These are phyloP conservation scores for Podarcis siculus DNA, from an alignment of 2,797 vertebrate species.

Conservation along the genomic window DNA sequence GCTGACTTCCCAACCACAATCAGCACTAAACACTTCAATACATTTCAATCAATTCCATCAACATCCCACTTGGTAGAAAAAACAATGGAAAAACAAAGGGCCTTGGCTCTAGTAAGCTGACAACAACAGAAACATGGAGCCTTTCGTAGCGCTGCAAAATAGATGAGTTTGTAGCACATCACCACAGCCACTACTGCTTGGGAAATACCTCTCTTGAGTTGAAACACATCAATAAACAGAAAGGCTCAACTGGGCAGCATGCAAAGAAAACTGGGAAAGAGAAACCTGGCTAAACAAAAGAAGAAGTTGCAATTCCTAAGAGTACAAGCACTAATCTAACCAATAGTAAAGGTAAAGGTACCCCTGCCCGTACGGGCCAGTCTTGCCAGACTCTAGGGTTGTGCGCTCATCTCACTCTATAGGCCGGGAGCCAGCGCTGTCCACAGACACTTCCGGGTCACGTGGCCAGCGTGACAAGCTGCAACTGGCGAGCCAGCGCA, in stretches of 20 bases:
- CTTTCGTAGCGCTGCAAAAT: slow-evolving; percentile 12
- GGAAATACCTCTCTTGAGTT: background rate
- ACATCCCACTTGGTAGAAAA: background rate
- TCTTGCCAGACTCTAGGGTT: too few species aligned
- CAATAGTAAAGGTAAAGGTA: too few species aligned
- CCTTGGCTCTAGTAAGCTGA: slow-evolving; percentile 18
- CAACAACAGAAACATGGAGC: background rate
- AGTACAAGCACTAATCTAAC: slow-evolving; percentile 19
- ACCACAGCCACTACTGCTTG: background rate
- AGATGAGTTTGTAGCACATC: background rate
- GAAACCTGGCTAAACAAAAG: background rate
- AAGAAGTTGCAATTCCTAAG: background rate
- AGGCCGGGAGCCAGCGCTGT: too few species aligned
- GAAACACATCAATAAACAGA: slow-evolving; percentile 6
- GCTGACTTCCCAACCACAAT: slow-evolving; percentile 5
- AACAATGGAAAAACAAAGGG: background rate
- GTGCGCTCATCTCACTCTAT: too few species aligned
- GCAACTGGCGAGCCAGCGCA: too few species aligned
- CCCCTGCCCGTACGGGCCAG: too few species aligned
- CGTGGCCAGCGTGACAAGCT: too few species aligned
- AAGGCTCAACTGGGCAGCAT: background rate
- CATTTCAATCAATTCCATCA: slow-evolving; percentile 1
- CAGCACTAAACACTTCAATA: background rate
- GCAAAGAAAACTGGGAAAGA: background rate
- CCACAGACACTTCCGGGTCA: too few species aligned